These are phyloP conservation scores for Hypsibius dujardini DNA, from an alignment of 1,140 invertebrate species.

Conservation along the genomic window DNA sequence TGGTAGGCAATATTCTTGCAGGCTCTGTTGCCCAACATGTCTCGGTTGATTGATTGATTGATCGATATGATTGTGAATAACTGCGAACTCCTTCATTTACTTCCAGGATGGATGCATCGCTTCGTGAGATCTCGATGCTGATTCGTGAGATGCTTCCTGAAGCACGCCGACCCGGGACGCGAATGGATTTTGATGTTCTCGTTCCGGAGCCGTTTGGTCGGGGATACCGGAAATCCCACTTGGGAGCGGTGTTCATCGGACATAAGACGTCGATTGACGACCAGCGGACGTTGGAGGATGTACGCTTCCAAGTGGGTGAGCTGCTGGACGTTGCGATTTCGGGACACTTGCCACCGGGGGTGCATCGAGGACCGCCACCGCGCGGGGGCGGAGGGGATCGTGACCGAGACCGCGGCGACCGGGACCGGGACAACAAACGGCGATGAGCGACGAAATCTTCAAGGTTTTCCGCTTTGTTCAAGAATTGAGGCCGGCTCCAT, in stretches of 20 bases:
- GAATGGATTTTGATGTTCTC: slow-evolving; percentile 89
- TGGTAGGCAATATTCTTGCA: slow-evolving; percentile 18
- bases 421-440: slow-evolving; percentile 6
- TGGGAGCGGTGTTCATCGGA: slow-evolving; percentile 41
- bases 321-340: slow-evolving; percentile 93
- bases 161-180: slow-evolving; percentile 80
- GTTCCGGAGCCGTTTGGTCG: slow-evolving; percentile 59
- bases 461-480: too few species aligned
- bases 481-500: too few species aligned
- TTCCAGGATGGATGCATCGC: slow-evolving; percentile 69
- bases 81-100: too few species aligned
- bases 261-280: neutral
- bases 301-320: slow-evolving; percentile 75
- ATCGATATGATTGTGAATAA: too few species aligned
- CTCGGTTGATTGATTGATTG: too few species aligned
- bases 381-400: neutral
- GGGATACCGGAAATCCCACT: slow-evolving; percentile 71
- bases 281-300: neutral
- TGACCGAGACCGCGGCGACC: neutral
- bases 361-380: neutral
- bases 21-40: too few species aligned
- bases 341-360: slow-evolving; percentile 36
- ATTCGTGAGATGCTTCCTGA: slow-evolving; percentile 97
- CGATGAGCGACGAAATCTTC: neutral
- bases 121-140: slow-evolving; percentile 78